A percentile compares a stretch with the other conserved stretches of the same genome.
Conservation (phyloP, 2,888 invertebrate genomes). For the Acrobasis consociella region DNA sequence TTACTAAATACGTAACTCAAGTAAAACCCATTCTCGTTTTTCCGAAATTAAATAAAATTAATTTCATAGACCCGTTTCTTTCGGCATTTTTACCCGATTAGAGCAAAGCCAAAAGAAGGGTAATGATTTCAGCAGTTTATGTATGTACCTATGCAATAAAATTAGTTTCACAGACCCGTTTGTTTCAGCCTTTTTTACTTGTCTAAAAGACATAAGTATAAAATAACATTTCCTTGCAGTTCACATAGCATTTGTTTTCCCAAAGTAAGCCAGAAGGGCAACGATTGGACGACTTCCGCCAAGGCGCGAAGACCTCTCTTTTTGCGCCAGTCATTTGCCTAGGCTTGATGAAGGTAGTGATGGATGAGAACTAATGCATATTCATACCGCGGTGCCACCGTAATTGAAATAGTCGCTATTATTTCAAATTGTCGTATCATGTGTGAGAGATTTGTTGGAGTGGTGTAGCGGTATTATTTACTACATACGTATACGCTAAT, state of each 20-base stretch:
- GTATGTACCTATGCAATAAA: too few relatives aligned
- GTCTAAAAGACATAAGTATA: too few relatives aligned
- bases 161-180: too few relatives aligned
- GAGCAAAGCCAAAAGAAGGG: too few relatives aligned
- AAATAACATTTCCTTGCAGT: too few relatives aligned
- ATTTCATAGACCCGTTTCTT: too few relatives aligned
- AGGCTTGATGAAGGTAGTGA: conserved; percentile 36
- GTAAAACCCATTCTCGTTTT: too few relatives aligned
- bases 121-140: too few relatives aligned
- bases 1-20: too few relatives aligned
- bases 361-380: conserved; percentile 26
- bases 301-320: conserved; percentile 31
- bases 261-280: conserved; percentile 18
- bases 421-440: conserved; percentile 17
- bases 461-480: background rate
- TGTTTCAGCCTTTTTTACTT: too few relatives aligned
- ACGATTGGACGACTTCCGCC: conserved; percentile 20
- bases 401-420: conserved; percentile 21
- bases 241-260: background rate
- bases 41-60: too few relatives aligned
- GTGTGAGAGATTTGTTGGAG: conserved; percentile 1
- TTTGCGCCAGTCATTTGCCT: conserved; percentile 43
- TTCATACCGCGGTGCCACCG: conserved; percentile 14
- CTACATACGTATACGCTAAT: background rate
- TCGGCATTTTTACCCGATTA: too few relatives aligned